Evolutionary conservation across 2,797 vertebrate genomes (phyloP), one percentile per base, ranked within the genome.

Genomic region (Callimico goeldii): DNA sequence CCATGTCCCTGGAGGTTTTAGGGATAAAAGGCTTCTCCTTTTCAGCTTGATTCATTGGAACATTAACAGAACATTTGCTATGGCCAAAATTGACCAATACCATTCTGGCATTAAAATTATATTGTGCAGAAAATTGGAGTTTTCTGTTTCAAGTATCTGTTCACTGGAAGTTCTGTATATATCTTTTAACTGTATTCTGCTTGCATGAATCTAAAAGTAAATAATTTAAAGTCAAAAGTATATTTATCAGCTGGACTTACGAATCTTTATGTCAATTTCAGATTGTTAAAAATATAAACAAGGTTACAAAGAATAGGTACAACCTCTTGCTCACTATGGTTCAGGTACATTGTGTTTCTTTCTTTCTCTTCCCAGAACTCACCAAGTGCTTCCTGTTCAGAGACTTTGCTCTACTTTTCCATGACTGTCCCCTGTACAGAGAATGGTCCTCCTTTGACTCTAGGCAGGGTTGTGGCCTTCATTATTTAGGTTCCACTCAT

Each of bases 381-480:
- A 57, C 9, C 48, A 52, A 24, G 48, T 8, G 33, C 11, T 61
- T 85, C 19, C 28, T 24, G 4, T 9, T 3, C 22, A 30, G 41
- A 30, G 7, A 24, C 4, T 41, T 17, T 0, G 12, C 39, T 73
- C n/a, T 11, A 9, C 2, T 50, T 0, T 24, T 79, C 22, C 61
- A 43, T 36, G 22, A 7, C 11, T 55, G 2, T 12, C 12, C 52
- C 2, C 33, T 48, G 33, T 15, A 24, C 11, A 43, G 17, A 30
- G 50, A 52, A 20, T 0, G 2, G 22, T 10, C 61, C 33, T 1
- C 11, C 24, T 19, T 8, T 57, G 39, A 7, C 26, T 50, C 28
- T 17, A n/a, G 26, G n/a, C 22, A 20, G 30, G 10, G 46, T 17
- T 33, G 30, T 48, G 11, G 11, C 67, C 57, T 24, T 75, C 33